phyloP scores from a whole-genome alignment of 1,140 invertebrate genomes.

The Chlorops oryzae region DNA sequence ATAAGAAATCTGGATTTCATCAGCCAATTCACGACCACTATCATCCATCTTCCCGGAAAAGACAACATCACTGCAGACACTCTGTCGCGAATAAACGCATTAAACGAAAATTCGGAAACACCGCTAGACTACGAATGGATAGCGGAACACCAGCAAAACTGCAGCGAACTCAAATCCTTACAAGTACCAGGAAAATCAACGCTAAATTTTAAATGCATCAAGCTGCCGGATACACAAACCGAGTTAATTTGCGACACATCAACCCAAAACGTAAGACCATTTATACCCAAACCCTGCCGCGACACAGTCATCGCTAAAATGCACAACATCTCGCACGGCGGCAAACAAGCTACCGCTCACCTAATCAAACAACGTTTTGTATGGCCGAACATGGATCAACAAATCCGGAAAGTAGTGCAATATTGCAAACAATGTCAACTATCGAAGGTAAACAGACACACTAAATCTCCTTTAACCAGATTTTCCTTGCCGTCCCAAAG shows the following conservation, averaged over 20 bases:
- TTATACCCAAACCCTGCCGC: background rate
- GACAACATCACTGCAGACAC: constrained; percentile 38
- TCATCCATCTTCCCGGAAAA: constrained; percentile 36
- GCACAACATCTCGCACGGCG: constrained; percentile 5
- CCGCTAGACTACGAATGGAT: background rate
- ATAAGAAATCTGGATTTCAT: constrained; percentile 43
- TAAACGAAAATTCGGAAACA: background rate
- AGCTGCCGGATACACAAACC: background rate
- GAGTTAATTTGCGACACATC: constrained; percentile 11
- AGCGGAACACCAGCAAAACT: constrained; percentile 2
- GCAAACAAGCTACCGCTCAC: background rate
- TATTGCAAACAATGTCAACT: constrained; percentile 4
- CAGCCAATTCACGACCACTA: constrained; percentile 41
- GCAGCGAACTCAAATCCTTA: constrained; percentile 2
- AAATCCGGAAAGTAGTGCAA: background rate
- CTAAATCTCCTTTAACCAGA: background rate
- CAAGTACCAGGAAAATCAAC: background rate
- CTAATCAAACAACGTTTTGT: background rate
- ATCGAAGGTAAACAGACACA: constrained; percentile 6
- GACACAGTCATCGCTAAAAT: background rate
- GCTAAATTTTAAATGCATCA: background rate
- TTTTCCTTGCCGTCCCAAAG: background rate
- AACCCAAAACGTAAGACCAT: constrained; percentile 1
- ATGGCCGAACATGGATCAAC: background rate
- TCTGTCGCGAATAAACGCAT: constrained; percentile 31